These are phyloP conservation scores for Zaprionus davidi DNA, from an alignment of 1,140 invertebrate genomes.

Conservation along the genomic window DNA sequence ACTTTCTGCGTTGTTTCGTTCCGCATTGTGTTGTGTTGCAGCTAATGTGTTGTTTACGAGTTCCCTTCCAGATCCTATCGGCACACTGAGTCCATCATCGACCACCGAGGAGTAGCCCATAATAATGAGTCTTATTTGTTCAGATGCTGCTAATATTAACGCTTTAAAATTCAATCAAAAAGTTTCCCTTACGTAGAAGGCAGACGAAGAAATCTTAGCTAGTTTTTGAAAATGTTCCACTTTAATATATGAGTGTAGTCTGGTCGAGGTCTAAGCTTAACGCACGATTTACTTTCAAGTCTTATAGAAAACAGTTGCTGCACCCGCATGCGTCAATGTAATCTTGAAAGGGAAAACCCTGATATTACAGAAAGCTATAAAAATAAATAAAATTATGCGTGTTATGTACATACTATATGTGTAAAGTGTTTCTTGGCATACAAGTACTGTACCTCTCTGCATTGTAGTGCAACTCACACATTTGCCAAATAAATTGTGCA, in stretches of 20 bases:
- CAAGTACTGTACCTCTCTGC: too few relatives aligned
- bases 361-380: background rate
- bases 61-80: slow-evolving; percentile 15
- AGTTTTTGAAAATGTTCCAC: background rate
- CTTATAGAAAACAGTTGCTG: background rate
- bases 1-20: background rate
- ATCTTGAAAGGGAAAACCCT: background rate
- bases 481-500: background rate
- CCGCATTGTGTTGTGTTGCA: background rate
- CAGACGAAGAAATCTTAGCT: background rate
- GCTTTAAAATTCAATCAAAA: slow-evolving; percentile 57
- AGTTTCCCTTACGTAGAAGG: background rate
- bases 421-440: too few relatives aligned
- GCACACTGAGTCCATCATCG: background rate
- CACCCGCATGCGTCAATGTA: background rate
- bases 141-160: slow-evolving; percentile 40
- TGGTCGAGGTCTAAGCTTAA: background rate
- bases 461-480: background rate
- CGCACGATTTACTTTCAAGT: background rate
- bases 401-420: too few relatives aligned
- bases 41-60: slow-evolving; percentile 63
- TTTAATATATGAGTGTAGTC: background rate
- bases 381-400: background rate
- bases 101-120: background rate
- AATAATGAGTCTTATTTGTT: slow-evolving; percentile 53